Base-by-base conservation (phyloP, 2,888 invertebrate species). In the Drosophila helvetica region DNA sequence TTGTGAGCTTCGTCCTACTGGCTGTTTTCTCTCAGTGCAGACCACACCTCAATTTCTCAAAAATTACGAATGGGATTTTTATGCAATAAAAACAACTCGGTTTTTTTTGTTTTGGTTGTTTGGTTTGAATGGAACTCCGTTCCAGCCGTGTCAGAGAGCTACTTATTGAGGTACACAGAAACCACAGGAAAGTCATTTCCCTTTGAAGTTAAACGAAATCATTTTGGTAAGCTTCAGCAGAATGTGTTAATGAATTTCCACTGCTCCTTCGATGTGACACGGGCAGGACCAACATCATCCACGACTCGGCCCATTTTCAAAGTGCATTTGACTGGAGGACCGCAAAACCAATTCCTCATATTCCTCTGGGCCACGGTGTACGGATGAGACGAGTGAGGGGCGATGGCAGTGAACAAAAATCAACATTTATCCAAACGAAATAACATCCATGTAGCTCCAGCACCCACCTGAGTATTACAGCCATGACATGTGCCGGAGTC, bases 281-380 rank as follows among this genome's bases (percentile, higher is more conserved):
- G 42, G 30, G 17, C 43, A 56, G 27, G 38, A 15, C 12, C 46
- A 30, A 59, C 33, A 51, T 15, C 30, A 30, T 8, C 30, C 10
- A 51, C 30, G 25, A 27, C n/a, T 27, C 7, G 12, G 27, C 22
- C 18, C 30, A 38, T 77, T 75, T 79, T 70, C 51, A 61, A 45
- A 70, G 64, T 63, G 83, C 80, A 87, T 79, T 82, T 78, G 80
- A 87, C 65, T 86, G 83, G 74, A 88, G 80, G 70, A 76, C 86
- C 88, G 66, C 86, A 87, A 76, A 79, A 64, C 73, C 76, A 82
- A 88, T 83, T 83, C 72, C 86, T 78, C 83, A 77, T 68, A 60
- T 65, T 46, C 53, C 60, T 61, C 52, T 60, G 48, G 45, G 54
- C 56, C 4, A 12, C 33, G 33, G 22, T 2, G 22, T 22, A 22